Evolutionary conservation across 2,888 invertebrate genomes (phyloP).

Genomic region (Tachystola acroxantha): DNA sequence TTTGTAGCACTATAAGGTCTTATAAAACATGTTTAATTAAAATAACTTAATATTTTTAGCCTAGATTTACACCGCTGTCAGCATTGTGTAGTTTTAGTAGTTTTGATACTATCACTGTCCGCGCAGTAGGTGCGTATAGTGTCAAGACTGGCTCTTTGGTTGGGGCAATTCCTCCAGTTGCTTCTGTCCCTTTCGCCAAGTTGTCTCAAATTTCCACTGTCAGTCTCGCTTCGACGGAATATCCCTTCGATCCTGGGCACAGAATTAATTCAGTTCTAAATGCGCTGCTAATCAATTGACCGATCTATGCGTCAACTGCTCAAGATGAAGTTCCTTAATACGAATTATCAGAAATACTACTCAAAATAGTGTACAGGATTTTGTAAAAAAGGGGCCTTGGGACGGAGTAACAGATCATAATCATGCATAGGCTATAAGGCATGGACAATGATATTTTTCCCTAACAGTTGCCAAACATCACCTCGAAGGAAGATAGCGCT

Average conservation of each 20-base stretch:
- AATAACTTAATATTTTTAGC: too few relatives aligned
- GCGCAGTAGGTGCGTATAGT: constrained; percentile 36
- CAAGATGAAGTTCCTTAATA: too few relatives aligned
- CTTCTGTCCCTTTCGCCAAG: constrained; percentile 20
- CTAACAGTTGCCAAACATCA: too few relatives aligned
- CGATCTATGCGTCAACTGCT: too few relatives aligned
- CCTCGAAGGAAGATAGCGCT: too few relatives aligned
- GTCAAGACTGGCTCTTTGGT: constrained; percentile 40
- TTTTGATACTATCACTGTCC: constrained; percentile 24
- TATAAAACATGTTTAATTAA: too few relatives aligned
- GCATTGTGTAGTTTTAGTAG: constrained; percentile 15
- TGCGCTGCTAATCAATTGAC: too few relatives aligned
- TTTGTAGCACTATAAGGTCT: too few relatives aligned
- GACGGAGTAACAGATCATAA: too few relatives aligned
- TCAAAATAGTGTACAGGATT: too few relatives aligned
- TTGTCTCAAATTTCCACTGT: constrained; percentile 24
- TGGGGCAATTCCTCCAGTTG: constrained; percentile 23
- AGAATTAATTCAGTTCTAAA: neutral
- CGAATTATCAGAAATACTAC: too few relatives aligned
- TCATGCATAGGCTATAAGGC: neutral
- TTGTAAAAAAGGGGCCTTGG: too few relatives aligned
- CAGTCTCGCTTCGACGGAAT: constrained; percentile 25
- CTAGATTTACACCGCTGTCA: neutral
- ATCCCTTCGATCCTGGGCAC: constrained; percentile 45
- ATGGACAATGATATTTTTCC: neutral